Conservation (phyloP, 2,888 invertebrate genomes). For the Coenonympha glycerion region DNA sequence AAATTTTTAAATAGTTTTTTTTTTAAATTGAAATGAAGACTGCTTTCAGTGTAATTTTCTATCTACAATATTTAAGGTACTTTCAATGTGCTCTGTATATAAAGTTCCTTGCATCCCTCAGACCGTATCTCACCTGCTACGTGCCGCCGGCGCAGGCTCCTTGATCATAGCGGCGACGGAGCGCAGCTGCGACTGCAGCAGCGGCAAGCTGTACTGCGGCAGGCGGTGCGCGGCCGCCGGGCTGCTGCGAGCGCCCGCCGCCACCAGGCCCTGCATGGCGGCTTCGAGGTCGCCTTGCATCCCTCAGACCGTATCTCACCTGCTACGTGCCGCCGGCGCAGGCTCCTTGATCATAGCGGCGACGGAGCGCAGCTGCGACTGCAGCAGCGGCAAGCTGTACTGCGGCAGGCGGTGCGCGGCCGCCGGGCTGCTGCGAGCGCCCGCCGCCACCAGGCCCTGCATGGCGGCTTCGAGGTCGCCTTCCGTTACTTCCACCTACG, state of each 20-base stretch:
- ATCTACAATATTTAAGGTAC: too few relatives aligned
- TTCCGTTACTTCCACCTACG: slow-evolving; percentile 58
- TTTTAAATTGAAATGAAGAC: too few relatives aligned
- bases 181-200: slow-evolving; percentile 47
- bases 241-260: slow-evolving; percentile 56
- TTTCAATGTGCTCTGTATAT: too few relatives aligned
- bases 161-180: slow-evolving; percentile 40
- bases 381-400: slow-evolving; percentile 44
- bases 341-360: slow-evolving; percentile 35
- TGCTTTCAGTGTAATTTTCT: too few relatives aligned
- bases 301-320: too few relatives aligned
- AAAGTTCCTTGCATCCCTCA: too few relatives aligned
- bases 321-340: slow-evolving; percentile 26
- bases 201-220: slow-evolving; percentile 41
- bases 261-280: slow-evolving; percentile 57
- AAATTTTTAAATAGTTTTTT: too few relatives aligned
- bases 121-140: slow-evolving; percentile 14
- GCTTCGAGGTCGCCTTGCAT: slow-evolving; percentile 49
- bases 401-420: slow-evolving; percentile 48
- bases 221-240: slow-evolving; percentile 51
- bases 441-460: slow-evolving; percentile 57
- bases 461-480: slow-evolving; percentile 56
- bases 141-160: slow-evolving; percentile 30
- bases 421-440: slow-evolving; percentile 52
- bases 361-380: slow-evolving; percentile 46